Evolutionary conservation across 2,888 invertebrate genomes (phyloP).

Genomic region (Ethmia dodecea): DNA sequence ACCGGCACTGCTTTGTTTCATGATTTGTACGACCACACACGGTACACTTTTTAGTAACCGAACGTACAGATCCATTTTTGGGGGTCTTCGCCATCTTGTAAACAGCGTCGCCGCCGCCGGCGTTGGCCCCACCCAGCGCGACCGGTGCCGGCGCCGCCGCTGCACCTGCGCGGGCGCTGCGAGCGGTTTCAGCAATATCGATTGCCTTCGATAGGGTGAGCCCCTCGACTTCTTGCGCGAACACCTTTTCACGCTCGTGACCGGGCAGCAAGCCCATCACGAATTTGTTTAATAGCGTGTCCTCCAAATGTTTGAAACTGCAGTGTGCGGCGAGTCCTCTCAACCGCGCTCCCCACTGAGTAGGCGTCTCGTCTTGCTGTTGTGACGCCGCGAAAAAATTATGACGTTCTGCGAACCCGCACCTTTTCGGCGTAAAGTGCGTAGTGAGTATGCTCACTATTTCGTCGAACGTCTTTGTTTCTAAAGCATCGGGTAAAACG

Average conservation of each 20-base stretch:
- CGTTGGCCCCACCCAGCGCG: neutral
- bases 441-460: neutral
- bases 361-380: neutral
- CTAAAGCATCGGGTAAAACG: constrained; percentile 3
- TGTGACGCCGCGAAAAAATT: constrained; percentile 8
- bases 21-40: constrained; percentile 1
- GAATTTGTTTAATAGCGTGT: constrained; percentile 8
- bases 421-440: constrained; percentile 12
- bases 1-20: neutral
- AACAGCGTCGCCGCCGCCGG: neutral
- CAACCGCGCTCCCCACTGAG: constrained; percentile 11
- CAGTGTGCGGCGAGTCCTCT: constrained; percentile 11
- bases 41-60: neutral
- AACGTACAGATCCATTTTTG: neutral
- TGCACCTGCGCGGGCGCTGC: neutral
- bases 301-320: constrained; percentile 7
- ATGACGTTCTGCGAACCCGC: constrained; percentile 9
- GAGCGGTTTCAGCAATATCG: neutral
- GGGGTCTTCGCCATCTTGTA: neutral
- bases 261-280: constrained; percentile 10
- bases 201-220: constrained; percentile 9
- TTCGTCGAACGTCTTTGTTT: constrained; percentile 1
- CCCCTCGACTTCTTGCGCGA: constrained; percentile 4
- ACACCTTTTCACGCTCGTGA: constrained; percentile 9
- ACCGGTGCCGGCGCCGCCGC: neutral